phyloP scores from a whole-genome alignment of 1,140 invertebrate genomes.

The Notospermus geniculatus region DNA sequence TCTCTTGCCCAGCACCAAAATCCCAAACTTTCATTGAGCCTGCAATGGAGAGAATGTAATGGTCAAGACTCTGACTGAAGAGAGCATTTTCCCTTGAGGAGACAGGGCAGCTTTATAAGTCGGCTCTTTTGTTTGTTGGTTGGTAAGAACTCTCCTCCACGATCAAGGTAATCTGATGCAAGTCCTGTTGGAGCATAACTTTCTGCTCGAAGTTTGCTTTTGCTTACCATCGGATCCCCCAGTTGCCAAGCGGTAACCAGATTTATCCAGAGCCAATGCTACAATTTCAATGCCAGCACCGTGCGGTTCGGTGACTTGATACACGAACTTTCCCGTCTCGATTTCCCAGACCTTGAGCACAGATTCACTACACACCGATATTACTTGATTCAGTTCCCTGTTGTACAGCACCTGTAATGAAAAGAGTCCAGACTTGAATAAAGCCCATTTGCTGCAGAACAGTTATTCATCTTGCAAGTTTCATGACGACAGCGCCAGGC shows the following conservation, averaged over 20 bases:
- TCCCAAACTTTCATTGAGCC: constrained; percentile 54
- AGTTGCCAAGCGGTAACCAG: constrained; percentile 50
- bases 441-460: too few relatives aligned
- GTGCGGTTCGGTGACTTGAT: constrained; percentile 45
- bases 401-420: constrained; percentile 42
- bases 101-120: too few relatives aligned
- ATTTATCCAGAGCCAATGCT: constrained; percentile 41
- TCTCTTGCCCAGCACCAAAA: constrained; percentile 50
- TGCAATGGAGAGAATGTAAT: constrained; percentile 20
- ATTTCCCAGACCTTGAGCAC: constrained; percentile 53
- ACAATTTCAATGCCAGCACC: constrained; percentile 45
- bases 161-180: too few relatives aligned
- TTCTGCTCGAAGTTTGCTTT: too few relatives aligned
- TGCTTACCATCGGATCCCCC: constrained; percentile 47
- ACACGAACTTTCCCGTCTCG: constrained; percentile 47
- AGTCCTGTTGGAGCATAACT: too few relatives aligned
- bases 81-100: too few relatives aligned
- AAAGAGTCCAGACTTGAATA: too few relatives aligned
- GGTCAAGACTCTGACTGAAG: too few relatives aligned
- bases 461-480: too few relatives aligned
- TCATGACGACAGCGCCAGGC: too few relatives aligned
- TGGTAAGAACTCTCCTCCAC: too few relatives aligned
- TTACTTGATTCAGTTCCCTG: constrained; percentile 45
- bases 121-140: too few relatives aligned
- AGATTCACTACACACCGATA: constrained; percentile 51